Evolutionary conservation across 2,797 vertebrate genomes (phyloP), one percentile per base, ranked within the genome.

Genomic region (Periparus ater): DNA sequence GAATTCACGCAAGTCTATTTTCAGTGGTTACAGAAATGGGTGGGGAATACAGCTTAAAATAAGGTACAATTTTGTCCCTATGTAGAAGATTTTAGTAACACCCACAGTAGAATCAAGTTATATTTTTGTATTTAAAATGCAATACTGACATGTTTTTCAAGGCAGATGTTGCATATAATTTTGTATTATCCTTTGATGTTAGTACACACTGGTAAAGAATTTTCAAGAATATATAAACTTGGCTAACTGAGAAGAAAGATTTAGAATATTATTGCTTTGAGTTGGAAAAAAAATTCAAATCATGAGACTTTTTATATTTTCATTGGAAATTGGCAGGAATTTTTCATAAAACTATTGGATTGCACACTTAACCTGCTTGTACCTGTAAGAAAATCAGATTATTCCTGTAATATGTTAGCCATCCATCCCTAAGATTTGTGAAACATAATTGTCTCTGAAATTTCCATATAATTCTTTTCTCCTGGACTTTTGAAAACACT

Each of bases 121-220:
- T 95, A 91, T 72, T 94, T 95, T 92, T 93, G 40, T 50, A 89
- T 84, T 86, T 91, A 60, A 91, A 94, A 91, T 50, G 13, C 44
- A 94, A 40, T 63, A 42, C 26, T 55, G 17, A 38, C 75, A 63
- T 66, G 30, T 58, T 92, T 94, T 89, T 89, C 62, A 84, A 73
- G 57, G 50, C 53, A 88, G 40, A 61, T 26, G 8, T 60, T 92
- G 47, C 27, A 61, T 88, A 60, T 78, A 88, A 86, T 94, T 86
- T 93, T 71, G 14, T 63, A 76, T 83, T 94, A 82, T 57, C 22
- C 53, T 89, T 89, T 94, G 80, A 90, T 84, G 61, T 73, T 45
- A 72, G 47, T 67, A 74, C 25, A 85, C 55, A 58, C 15, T 45
- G 14, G 44, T 82, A 87, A 88, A 90, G 77, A 85, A 71, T 66